Evolutionary conservation across 2,113 vertebrate species (phyloP).

Genomic region (Pygathrix nemaeus): DNA sequence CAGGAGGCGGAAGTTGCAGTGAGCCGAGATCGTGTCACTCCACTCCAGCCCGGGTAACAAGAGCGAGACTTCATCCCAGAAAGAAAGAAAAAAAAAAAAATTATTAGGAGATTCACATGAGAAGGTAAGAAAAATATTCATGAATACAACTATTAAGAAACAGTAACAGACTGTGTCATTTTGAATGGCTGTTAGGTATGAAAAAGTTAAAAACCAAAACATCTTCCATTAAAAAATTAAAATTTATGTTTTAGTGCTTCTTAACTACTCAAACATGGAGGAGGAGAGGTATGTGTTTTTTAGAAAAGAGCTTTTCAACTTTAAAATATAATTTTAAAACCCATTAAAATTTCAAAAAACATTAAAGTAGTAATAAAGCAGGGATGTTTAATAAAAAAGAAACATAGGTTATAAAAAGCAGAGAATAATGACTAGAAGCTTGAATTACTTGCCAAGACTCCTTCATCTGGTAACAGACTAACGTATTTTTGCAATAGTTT

Average conservation of each 20-base stretch:
- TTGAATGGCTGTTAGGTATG: not conserved
- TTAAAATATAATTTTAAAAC: constrained; percentile 54
- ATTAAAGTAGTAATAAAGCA: not conserved
- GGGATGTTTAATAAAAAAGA: constrained; percentile 12
- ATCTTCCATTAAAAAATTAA: constrained; percentile 15
- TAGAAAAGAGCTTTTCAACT: constrained; percentile 32
- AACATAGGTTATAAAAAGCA: constrained; percentile 8
- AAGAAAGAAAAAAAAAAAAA: too few relatives aligned
- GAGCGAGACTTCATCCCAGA: too few relatives aligned
- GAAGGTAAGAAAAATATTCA: not conserved
- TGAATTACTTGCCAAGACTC: constrained; percentile 10
- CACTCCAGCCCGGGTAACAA: too few relatives aligned
- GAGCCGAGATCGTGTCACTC: too few relatives aligned
- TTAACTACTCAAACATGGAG: not conserved
- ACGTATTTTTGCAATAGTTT: not conserved
- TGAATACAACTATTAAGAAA: not conserved
- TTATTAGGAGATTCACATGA: not conserved
- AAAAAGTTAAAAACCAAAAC: not conserved
- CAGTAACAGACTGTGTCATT: not conserved
- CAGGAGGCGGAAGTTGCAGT: too few relatives aligned
- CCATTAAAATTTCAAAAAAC: constrained; percentile 52
- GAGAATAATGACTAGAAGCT: not conserved
- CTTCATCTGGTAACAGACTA: not conserved
- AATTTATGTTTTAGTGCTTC: not conserved
- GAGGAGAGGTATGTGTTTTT: not conserved